Percentiles rank a stretch among this genome's conserved stretches.
Evolutionary conservation across 2,888 invertebrate species (phyloP).

Genomic region (Cotesia congregata): DNA sequence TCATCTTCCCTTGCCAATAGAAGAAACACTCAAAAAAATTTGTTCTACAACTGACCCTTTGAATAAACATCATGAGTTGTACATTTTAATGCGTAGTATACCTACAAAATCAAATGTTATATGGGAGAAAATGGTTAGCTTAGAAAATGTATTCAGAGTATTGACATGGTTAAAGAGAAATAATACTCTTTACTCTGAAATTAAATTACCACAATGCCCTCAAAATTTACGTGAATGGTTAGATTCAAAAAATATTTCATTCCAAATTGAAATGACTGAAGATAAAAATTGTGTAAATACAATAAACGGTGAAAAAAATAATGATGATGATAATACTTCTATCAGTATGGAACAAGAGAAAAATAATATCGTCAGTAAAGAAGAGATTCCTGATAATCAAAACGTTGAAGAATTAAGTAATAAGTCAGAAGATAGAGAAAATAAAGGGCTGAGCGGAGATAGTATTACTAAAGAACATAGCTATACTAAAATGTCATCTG

Average conservation of each 20-base stretch:
- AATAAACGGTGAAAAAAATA: no score
- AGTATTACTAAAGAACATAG: not conserved
- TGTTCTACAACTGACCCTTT: slow-evolving; percentile 52
- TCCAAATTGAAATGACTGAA: slow-evolving; percentile 51
- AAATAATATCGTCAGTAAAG: no score
- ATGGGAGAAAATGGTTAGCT: slow-evolving; percentile 22
- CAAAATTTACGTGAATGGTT: not conserved
- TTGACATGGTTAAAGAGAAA: slow-evolving; percentile 41
- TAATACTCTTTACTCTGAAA: slow-evolving; percentile 42
- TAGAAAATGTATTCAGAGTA: slow-evolving; percentile 39
- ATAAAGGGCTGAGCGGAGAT: not conserved
- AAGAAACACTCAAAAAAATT: slow-evolving; percentile 58
- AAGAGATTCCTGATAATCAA: no score
- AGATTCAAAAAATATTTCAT: not conserved
- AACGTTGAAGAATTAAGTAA: no score
- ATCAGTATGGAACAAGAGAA: no score
- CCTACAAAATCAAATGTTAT: slow-evolving; percentile 56
- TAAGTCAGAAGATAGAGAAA: no score
- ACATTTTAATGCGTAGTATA: slow-evolving; percentile 57
- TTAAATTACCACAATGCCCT: slow-evolving; percentile 47
- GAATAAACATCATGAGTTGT: slow-evolving; percentile 55
- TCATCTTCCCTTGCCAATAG: slow-evolving; percentile 56
- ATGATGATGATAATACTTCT: no score
- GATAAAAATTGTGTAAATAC: slow-evolving; percentile 41
- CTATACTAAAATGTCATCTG: not conserved